A percentile compares a stretch with the other conserved stretches of the same genome.
Evolutionary conservation across 2,113 vertebrate genomes (phyloP).

Genomic region (Dasypus novemcinctus): DNA sequence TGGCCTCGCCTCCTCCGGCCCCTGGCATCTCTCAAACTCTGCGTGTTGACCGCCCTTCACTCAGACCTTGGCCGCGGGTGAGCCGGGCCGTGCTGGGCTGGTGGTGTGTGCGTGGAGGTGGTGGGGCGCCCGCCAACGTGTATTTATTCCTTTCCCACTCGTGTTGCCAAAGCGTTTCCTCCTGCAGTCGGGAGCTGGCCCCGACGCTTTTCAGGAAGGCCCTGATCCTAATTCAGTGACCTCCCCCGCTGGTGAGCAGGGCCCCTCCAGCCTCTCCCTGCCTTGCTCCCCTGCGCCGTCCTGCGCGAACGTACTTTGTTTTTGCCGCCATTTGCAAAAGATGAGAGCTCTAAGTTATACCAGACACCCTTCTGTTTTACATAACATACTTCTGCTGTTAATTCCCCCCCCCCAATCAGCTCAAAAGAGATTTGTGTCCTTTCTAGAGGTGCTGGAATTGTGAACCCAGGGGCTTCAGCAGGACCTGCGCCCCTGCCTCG

Average conservation of each 20-base stretch:
- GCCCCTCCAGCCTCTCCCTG: neutral
- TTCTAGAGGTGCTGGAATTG: neutral
- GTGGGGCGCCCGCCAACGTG: no score
- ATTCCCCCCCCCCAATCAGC: neutral
- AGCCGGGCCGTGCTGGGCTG: neutral
- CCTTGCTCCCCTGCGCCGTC: neutral
- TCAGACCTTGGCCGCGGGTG: neutral
- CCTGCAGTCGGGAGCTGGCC: neutral
- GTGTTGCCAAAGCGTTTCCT: neutral
- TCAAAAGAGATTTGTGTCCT: constrained; percentile 32
- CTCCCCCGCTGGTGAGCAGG: neutral
- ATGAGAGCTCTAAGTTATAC: neutral
- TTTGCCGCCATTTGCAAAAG: constrained; percentile 48
- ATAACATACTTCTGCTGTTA: constrained; percentile 13
- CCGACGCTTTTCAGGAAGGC: neutral
- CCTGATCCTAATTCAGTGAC: neutral
- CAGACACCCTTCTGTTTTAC: constrained; percentile 32
- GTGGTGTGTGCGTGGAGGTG: neutral
- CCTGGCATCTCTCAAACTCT: neutral
- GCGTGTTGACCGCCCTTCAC: neutral
- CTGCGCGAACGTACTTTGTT: neutral
- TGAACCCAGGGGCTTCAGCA: neutral
- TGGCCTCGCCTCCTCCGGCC: no score
- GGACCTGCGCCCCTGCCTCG: neutral
- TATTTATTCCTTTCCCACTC: neutral